phyloP scores from a whole-genome alignment of 2,113 vertebrate genomes.

The Megatriorchis doriae region DNA sequence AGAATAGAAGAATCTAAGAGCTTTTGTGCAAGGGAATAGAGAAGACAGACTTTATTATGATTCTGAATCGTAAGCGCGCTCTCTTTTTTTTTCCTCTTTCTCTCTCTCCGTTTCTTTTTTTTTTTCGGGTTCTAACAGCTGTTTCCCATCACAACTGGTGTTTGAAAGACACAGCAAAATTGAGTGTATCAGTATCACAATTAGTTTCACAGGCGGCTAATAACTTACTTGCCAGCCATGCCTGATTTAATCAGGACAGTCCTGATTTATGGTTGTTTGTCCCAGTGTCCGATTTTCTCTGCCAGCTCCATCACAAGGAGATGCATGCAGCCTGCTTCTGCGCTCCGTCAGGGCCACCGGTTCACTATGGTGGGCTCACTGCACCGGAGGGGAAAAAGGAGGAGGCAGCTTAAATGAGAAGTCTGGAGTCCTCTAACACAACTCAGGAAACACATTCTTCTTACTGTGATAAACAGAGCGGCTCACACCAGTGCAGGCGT shows the following conservation, averaged over 20 bases:
- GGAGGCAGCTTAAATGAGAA: background rate
- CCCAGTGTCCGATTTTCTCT: conserved; percentile 59
- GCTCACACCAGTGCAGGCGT: background rate
- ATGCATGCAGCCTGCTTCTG: conserved; percentile 8
- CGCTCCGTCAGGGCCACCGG: background rate
- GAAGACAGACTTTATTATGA: conserved; percentile 72
- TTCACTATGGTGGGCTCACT: background rate
- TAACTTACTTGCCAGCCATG: conserved; percentile 71
- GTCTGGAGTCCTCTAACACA: background rate
- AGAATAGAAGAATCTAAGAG: conserved; percentile 66
- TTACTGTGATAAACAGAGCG: background rate
- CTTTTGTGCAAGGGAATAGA: conserved; percentile 68
- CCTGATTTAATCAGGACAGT: conserved; percentile 65
- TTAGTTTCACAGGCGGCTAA: conserved; percentile 72
- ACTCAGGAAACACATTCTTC: background rate
- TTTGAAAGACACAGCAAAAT: conserved; percentile 72
- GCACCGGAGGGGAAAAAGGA: background rate
- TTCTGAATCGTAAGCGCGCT: conserved; percentile 37
- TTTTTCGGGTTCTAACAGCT: conserved; percentile 64
- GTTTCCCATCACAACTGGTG: conserved; percentile 74
- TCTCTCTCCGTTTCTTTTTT: background rate
- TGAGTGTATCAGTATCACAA: conserved; percentile 69
- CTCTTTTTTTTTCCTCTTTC: conserved; percentile 3
- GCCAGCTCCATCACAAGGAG: conserved; percentile 45
- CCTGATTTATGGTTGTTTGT: conserved; percentile 68